Evolutionary conservation across 2,888 invertebrate genomes (phyloP).

Genomic region (Podabrus alpinus): DNA sequence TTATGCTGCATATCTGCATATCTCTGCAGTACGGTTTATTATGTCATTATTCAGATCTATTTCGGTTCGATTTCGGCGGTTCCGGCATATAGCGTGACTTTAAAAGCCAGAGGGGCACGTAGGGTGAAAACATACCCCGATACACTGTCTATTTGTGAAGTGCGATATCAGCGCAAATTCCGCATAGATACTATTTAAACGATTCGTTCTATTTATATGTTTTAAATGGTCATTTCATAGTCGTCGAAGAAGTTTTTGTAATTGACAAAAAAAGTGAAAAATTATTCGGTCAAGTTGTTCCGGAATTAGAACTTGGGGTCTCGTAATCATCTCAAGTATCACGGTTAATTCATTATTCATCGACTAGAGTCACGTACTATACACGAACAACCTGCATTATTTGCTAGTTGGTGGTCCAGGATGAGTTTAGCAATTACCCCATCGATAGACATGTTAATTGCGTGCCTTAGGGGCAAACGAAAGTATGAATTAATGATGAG

Average conservation of each 20-base stretch:
- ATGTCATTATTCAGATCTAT: slow-evolving; percentile 31
- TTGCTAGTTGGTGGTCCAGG: slow-evolving; percentile 14
- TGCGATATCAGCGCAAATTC: slow-evolving; percentile 21
- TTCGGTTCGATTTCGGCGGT: slow-evolving; percentile 30
- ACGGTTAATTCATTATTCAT: slow-evolving; percentile 20
- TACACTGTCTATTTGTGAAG: slow-evolving; percentile 23
- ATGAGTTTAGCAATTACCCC: slow-evolving; percentile 23
- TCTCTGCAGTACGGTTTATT: slow-evolving; percentile 28
- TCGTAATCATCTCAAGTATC: slow-evolving; percentile 19
- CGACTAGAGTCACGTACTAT: slow-evolving; percentile 14
- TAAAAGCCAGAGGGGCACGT: slow-evolving; percentile 14
- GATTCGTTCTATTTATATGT: not conserved
- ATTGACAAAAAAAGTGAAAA: not conserved
- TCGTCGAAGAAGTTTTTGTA: not conserved
- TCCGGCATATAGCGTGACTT: slow-evolving; percentile 30
- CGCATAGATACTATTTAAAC: slow-evolving; percentile 14
- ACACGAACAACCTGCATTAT: slow-evolving; percentile 18
- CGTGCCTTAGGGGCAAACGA: slow-evolving; percentile 32
- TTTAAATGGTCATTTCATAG: not conserved
- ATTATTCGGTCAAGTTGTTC: slow-evolving; percentile 8
- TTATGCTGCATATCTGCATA: slow-evolving; percentile 23
- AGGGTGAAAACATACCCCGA: slow-evolving; percentile 22
- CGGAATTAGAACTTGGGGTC: slow-evolving; percentile 1
- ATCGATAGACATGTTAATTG: slow-evolving; percentile 39
- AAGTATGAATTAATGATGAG: slow-evolving; percentile 40